Evolutionary conservation across 2,797 vertebrate genomes (phyloP), one percentile per base, ranked within the genome.

Genomic region (Telmatherina bonti): DNA sequence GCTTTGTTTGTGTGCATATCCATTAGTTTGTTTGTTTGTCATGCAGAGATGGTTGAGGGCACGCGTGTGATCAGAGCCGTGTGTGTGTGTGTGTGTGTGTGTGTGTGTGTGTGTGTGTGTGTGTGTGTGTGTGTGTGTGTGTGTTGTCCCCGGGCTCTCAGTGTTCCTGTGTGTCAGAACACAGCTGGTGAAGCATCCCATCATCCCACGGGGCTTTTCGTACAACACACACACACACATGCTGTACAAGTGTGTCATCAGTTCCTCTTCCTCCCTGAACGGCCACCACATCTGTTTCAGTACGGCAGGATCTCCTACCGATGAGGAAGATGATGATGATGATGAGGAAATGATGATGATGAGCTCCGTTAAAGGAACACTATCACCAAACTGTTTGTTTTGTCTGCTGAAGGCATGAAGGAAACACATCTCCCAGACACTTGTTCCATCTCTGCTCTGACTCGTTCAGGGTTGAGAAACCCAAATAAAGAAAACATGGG

Each of bases 151-250:
- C 66, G 45, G 91, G 90, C 88, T 74, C 78, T 87, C 9, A 0
- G 69, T 91, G 89, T 92, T 92, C 86, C 84, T 85, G 85, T 90
- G 82, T 85, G 84, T 90, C 77, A 86, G 90, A 92, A 89, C 90
- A 90, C 91, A 93, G 91, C 90, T 93, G 91, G 89, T 93, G 89
- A 92, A 86, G 88, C 85, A 72, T 59, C 73, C n/a, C 58, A 13
- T 33, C 5, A 33, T 84, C 89, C 91, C 88, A 85, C 56, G 18
- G 88, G 88, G 83, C 71, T 82, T 78, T 70, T 12, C 30, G 73
- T 62, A 63, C 80, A 81, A 61, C 69, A 62, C 59, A 78, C 74
- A 61, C 63, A 79, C 74, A 72, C 82, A 70, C 79, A 56, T 70
- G 0, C 11, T 56, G 64, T 51, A 56, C 26, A 47, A 47, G 62